Base-by-base conservation (phyloP, 1,140 invertebrate species). In the Coptotermes formosanus region DNA sequence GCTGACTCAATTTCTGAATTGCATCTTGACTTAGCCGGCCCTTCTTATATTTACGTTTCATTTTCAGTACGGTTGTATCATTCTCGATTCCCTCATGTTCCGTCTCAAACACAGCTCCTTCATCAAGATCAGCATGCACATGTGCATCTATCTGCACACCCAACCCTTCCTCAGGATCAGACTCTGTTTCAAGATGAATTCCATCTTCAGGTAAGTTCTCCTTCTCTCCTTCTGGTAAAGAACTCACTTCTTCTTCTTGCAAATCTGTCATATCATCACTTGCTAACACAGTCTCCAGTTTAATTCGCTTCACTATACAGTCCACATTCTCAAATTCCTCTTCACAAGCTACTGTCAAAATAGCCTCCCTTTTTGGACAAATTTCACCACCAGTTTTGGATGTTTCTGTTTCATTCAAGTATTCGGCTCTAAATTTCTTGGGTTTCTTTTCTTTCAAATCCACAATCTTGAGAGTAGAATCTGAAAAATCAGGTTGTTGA, bases 181-280 rank as follows among this genome's bases (percentile, higher is more conserved):
- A 83, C 3, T 69, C 85, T 64, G 82, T 45, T 23, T 69, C 85
- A 23, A 75, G 83, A 75, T 45, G 55, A 82, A 69, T 55, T n/a
- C 83, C 83, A 45, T 82, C 84, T 21, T 84, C 84, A 48, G 83
- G 69, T 38, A 83, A 83, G 43, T 86, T 86, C 59, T 86, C 86
- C 69, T 86, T 86, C 82, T 86, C 86, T 30, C 86, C 86, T 81
- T 86, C 85, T 21, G 83, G 83, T 30, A 84, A 25, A 52, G 83
- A 84, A 52, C 81, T 83, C n/a, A 81, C 82, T 45, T 85, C 85
- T 52, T 84, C 82, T 30, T 87, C 85, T 59, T 44, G 38, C 21
- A 82, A 25, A 52, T 25, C 82, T 23, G 82, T 75, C 25, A 85
- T 81, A 12, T 85, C 83, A 23, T 86, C 69, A 9, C 43, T 23